These are phyloP conservation scores for Petrophora chlorosata DNA, from an alignment of 2,888 invertebrate species.

Conservation along the genomic window DNA sequence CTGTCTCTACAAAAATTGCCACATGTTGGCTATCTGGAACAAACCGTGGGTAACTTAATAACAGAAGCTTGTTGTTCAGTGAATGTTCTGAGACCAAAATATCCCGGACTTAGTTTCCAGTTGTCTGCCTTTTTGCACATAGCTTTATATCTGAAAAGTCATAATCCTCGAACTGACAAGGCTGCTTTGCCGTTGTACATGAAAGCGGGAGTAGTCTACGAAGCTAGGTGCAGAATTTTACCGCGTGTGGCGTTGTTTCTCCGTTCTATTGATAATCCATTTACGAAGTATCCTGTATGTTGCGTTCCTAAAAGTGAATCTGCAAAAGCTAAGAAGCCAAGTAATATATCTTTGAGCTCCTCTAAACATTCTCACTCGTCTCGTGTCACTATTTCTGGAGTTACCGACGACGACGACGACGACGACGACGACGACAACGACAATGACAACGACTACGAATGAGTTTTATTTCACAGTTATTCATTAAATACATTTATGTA, in stretches of 20 bases:
- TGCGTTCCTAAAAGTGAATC: slow-evolving; percentile 44
- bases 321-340: slow-evolving; percentile 36
- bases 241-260: slow-evolving; percentile 69
- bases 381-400: too few species aligned
- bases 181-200: slow-evolving; percentile 58
- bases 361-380: too few species aligned
- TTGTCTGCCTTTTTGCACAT: slow-evolving; percentile 82
- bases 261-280: slow-evolving; percentile 83
- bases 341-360: slow-evolving; percentile 16
- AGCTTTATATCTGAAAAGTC: slow-evolving; percentile 82
- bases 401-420: too few species aligned
- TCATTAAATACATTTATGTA: neutral
- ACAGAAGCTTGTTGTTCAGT: slow-evolving; percentile 81
- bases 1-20: slow-evolving; percentile 79
- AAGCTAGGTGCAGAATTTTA: slow-evolving; percentile 64
- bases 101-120: slow-evolving; percentile 80
- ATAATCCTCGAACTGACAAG: slow-evolving; percentile 63
- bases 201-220: slow-evolving; percentile 60
- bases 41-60: slow-evolving; percentile 80
- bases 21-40: slow-evolving; percentile 84
- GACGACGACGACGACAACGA: too few species aligned
- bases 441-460: too few species aligned
- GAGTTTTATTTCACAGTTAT: neutral
- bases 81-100: slow-evolving; percentile 82
- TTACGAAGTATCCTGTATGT: slow-evolving; percentile 70